Conservation (phyloP, 2,888 invertebrate genomes). For the Druceiella hillmani region DNA sequence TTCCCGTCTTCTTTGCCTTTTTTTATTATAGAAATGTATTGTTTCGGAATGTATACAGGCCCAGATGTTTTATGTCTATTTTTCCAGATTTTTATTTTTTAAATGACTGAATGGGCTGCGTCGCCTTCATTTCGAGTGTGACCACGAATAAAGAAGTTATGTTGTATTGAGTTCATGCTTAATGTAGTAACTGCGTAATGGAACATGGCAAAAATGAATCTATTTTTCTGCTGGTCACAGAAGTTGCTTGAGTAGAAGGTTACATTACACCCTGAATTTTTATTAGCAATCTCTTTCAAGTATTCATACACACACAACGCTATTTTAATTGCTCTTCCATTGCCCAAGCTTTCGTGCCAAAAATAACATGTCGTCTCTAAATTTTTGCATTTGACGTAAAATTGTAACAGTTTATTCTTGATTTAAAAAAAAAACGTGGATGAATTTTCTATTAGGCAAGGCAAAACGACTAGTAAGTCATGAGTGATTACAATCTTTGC, state of each 20-base stretch:
- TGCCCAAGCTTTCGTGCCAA: slow-evolving; percentile 13
- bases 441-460: slow-evolving; percentile 26
- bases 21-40: slow-evolving; percentile 23
- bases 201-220: too few relatives aligned
- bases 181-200: too few relatives aligned
- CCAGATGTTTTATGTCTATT: slow-evolving; percentile 19
- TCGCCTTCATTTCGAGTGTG: slow-evolving; percentile 26
- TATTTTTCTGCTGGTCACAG: slow-evolving; percentile 12
- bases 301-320: slow-evolving; percentile 23
- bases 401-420: slow-evolving; percentile 19
- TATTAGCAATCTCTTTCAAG: slow-evolving; percentile 10
- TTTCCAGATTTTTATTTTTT: too few relatives aligned
- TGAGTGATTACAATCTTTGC: slow-evolving; percentile 23
- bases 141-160: slow-evolving; percentile 25
- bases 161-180: slow-evolving; percentile 17
- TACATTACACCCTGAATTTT: slow-evolving; percentile 13
- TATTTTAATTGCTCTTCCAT: slow-evolving; percentile 24
- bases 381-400: slow-evolving; percentile 17
- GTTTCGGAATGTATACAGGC: slow-evolving; percentile 21
- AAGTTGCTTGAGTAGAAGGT: slow-evolving; percentile 13
- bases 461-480: slow-evolving; percentile 30
- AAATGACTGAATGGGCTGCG: slow-evolving; percentile 21
- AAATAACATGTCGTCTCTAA: slow-evolving; percentile 19
- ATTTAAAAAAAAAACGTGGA: slow-evolving; percentile 28
- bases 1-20: slow-evolving; percentile 25